phyloP scores from a whole-genome alignment of 2,797 vertebrate species.

The Alfaro cultratus region DNA sequence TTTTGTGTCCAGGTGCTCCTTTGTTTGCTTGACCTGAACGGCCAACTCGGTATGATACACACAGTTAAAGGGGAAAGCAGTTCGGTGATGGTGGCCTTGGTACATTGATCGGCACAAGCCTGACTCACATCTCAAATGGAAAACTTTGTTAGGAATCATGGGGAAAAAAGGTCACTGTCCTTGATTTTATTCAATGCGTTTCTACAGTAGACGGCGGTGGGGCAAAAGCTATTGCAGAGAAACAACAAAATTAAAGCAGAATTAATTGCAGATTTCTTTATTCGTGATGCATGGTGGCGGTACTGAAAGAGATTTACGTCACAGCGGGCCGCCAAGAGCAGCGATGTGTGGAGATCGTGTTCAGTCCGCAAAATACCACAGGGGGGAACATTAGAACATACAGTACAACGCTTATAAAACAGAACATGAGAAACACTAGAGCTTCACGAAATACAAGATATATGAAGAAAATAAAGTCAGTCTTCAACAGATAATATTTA shows the following conservation, averaged over 20 bases:
- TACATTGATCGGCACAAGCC: conserved; percentile 41
- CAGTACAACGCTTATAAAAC: background rate
- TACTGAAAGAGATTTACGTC: background rate
- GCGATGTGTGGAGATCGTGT: background rate
- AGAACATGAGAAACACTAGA: background rate
- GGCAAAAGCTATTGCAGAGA: background rate
- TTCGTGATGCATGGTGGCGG: background rate
- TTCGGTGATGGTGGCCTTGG: conserved; percentile 34
- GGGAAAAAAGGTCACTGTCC: conserved; percentile 17
- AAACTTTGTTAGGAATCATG: background rate
- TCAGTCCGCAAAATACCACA: background rate
- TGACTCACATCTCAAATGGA: conserved; percentile 4
- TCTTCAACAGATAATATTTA: background rate
- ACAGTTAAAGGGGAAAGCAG: conserved; percentile 15
- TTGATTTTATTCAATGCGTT: background rate
- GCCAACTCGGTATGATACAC: conserved; percentile 28
- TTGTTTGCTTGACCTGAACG: conserved; percentile 60
- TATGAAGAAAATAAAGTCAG: background rate
- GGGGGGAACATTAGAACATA: background rate
- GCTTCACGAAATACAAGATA: background rate
- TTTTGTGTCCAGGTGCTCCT: conserved; percentile 64
- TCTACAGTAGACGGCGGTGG: background rate
- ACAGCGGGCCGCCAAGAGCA: background rate
- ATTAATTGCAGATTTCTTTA: background rate
- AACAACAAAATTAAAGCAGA: background rate